Percentiles rank a stretch among this genome's conserved stretches.
These are phyloP conservation scores for Baryphthengus martii DNA, from an alignment of 2,113 vertebrate genomes.

Conservation along the genomic window DNA sequence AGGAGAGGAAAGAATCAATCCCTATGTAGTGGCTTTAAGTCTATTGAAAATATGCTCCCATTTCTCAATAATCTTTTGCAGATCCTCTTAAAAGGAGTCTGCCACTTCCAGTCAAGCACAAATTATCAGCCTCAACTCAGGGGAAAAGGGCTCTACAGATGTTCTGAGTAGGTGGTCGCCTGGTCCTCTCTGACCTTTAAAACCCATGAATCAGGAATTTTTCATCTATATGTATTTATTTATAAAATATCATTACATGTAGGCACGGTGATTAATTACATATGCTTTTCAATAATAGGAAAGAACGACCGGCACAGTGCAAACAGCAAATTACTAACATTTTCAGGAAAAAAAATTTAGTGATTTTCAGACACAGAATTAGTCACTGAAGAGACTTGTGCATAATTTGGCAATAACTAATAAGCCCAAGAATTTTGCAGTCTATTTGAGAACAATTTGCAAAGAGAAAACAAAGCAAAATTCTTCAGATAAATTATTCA, in stretches of 20 bases:
- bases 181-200: constrained; percentile 24
- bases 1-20: constrained; percentile 14
- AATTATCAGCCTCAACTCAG: constrained; percentile 18
- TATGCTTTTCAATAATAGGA: neutral
- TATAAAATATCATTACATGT: constrained; percentile 30
- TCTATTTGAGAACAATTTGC: constrained; percentile 74
- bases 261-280: constrained; percentile 29
- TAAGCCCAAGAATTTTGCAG: constrained; percentile 49
- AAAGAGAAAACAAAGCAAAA: constrained; percentile 73
- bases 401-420: constrained; percentile 60
- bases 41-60: constrained; percentile 22
- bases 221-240: constrained; percentile 23
- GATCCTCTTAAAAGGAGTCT: constrained; percentile 36
- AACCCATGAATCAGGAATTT: constrained; percentile 2
- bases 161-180: constrained; percentile 49
- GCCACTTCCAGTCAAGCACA: constrained; percentile 23
- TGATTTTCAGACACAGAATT: constrained; percentile 7
- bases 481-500: constrained; percentile 73
- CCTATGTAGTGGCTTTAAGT: neutral
- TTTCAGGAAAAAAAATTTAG: neutral
- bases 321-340: constrained; percentile 35
- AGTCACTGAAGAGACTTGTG: constrained; percentile 33
- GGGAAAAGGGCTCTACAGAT: constrained; percentile 24
- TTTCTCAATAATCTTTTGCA: constrained; percentile 49
- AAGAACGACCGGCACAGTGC: neutral